Base-by-base conservation (phyloP, 2,797 vertebrate genomes). In the Setipinna tenuifilis region DNA sequence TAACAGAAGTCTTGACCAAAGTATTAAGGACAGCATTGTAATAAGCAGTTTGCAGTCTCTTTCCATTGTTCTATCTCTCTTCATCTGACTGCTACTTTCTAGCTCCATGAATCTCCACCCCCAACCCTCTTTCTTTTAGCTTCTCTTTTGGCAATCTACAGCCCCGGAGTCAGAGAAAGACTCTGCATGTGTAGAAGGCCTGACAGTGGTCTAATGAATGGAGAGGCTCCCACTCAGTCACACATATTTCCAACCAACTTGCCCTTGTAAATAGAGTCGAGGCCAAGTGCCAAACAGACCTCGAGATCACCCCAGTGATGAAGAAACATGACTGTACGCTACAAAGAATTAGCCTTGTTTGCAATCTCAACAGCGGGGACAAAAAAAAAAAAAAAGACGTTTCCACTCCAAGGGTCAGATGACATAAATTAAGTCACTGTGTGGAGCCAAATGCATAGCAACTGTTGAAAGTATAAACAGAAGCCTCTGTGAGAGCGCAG, bases 361-460 rank as follows among this genome's bases (percentile, higher is more conserved):
- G 71, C 71, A 78, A 41, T 41, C 71, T 44, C 31, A 44, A 78
- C 31, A 25, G 17, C 35, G 9, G 71, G 35, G 19, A 35, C 7
- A 62, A 28, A 68, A 14, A 68, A 28, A 71, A 31, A 71, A 71
- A 71, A 71, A 4, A 6, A 17, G 68, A 75, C 68, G 16, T 75
- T 75, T 75, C 68, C 31, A 71, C 68, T 16, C 28, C 31, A 21
- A 21, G 71, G 71, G 71, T 78, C 71, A 78, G 35, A 21, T 78
- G 71, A 78, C 71, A 78, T 78, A 78, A 78, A 78, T 78, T 17
- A 44, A 78, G 71, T 17, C 71, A 78, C 71, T 44, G 71, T 44
- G 16, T 35, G 19, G 71, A 21, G 71, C 71, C 41, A 44, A 78
- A 35, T 78, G 71, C 71, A 78, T 10, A 78, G 71, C 71, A 44